These are phyloP conservation scores for Apaloderma vittatum DNA, from an alignment of 2,113 vertebrate genomes.

Conservation along the genomic window DNA sequence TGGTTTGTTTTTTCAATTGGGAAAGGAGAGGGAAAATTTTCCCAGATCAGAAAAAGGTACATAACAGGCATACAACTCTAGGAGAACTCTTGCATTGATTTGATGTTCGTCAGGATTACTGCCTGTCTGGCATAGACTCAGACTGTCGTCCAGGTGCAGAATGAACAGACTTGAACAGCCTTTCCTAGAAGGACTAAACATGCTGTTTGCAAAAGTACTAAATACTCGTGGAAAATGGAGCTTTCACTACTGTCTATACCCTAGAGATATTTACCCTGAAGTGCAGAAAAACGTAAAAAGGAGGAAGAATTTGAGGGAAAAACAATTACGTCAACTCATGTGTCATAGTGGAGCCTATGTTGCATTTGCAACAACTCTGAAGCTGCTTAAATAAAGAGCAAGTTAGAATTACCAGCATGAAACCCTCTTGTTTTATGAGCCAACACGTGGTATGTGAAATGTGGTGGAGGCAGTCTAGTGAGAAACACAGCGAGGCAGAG, in stretches of 20 bases:
- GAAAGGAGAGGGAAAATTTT: background rate
- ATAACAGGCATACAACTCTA: background rate
- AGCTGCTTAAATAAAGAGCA: background rate
- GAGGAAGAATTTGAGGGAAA: background rate
- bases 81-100: background rate
- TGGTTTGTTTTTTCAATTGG: background rate
- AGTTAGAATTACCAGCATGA: background rate
- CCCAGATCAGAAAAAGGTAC: background rate
- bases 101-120: background rate
- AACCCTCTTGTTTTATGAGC: background rate
- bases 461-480: background rate
- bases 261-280: background rate
- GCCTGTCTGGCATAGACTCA: background rate
- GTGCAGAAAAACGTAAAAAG: background rate
- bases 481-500: background rate
- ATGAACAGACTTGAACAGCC: background rate
- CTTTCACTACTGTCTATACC: background rate
- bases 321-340: background rate
- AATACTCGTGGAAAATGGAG: background rate
- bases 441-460: background rate
- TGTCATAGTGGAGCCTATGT: rapidly evolving
- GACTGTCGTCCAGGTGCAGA: background rate
- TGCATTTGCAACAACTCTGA: background rate
- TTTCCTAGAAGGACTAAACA: constrained; percentile 11
- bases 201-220: background rate